These are phyloP conservation scores for Chrysina gloriosa DNA, from an alignment of 2,888 invertebrate species.

Conservation along the genomic window DNA sequence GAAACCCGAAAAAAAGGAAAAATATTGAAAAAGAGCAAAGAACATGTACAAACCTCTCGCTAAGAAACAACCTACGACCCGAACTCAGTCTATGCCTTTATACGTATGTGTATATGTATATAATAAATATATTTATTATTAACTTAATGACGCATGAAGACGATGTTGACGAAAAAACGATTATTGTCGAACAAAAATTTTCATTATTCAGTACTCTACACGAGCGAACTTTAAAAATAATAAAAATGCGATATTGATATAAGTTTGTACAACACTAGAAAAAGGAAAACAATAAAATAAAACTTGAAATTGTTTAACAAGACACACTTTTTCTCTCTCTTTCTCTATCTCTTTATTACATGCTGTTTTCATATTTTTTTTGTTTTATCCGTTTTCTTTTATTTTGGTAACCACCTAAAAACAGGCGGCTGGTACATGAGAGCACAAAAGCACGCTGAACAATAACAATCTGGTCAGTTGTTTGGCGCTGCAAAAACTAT, in stretches of 20 bases:
- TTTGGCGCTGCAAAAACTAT: too few relatives aligned
- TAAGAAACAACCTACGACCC: not conserved
- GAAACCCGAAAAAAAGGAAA: too few relatives aligned
- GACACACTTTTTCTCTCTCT: constrained; percentile 29
- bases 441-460: too few relatives aligned
- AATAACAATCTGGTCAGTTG: too few relatives aligned
- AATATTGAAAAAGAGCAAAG: not conserved
- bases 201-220: constrained; percentile 37
- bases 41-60: constrained; percentile 1
- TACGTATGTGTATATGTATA: not conserved
- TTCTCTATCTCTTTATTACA: not conserved
- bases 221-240: not conserved
- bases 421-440: too few relatives aligned
- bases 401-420: too few relatives aligned
- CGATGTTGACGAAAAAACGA: too few relatives aligned
- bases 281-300: constrained; percentile 32
- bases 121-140: not conserved
- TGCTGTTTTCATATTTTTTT: not conserved
- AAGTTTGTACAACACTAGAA: constrained; percentile 45
- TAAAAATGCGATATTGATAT: constrained; percentile 39
- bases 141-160: too few relatives aligned
- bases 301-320: constrained; percentile 39
- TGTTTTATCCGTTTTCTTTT: not conserved
- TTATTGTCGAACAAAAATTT: too few relatives aligned
- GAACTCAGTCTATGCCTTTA: not conserved